Conservation (phyloP, 1,140 invertebrate species). For the Aleiodes sp. region DNA sequence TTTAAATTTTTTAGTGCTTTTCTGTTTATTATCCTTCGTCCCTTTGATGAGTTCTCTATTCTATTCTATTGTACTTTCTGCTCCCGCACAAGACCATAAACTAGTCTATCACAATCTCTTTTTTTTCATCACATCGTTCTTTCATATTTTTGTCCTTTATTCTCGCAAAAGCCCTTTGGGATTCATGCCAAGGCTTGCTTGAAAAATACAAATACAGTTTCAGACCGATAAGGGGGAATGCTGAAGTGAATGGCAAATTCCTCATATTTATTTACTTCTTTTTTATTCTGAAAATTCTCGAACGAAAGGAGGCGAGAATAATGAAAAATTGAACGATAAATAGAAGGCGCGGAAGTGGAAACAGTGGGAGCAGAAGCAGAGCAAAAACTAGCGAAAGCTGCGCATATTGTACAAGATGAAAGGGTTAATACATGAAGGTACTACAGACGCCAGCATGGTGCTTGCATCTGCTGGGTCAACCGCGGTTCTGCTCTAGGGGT, state of each 20-base stretch:
- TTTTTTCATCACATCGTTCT: constrained; percentile 9
- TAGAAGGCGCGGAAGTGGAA: background rate
- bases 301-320: background rate
- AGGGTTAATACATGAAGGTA: too few relatives aligned
- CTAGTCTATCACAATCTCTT: constrained; percentile 14
- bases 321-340: background rate
- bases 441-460: background rate
- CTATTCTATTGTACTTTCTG: too few relatives aligned
- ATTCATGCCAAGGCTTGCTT: background rate
- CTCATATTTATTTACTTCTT: background rate
- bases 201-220: background rate
- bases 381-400: background rate
- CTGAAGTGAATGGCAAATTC: background rate
- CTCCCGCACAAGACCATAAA: background rate
- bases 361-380: background rate
- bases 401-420: background rate
- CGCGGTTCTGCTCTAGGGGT: background rate
- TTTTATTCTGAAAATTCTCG: background rate
- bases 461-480: background rate
- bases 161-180: background rate
- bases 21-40: constrained; percentile 33
- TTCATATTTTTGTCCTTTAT: background rate
- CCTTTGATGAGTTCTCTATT: constrained; percentile 18
- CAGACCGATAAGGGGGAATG: background rate
- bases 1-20: constrained; percentile 25